Evolutionary conservation across 2,797 vertebrate species (phyloP).

Genomic region (Pseudochirops corinnae): DNA sequence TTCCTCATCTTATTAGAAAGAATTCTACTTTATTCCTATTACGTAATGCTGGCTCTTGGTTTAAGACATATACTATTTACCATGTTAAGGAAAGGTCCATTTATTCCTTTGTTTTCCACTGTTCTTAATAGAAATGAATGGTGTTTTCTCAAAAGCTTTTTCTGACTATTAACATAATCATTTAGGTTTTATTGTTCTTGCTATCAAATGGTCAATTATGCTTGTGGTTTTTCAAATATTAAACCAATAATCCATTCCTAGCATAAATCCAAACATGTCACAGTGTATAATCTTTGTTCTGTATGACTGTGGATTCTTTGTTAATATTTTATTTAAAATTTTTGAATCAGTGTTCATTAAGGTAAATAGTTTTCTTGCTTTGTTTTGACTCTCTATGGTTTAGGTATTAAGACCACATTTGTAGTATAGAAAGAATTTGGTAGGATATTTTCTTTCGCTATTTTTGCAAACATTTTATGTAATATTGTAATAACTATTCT

Average conservation of each 20-base stretch:
- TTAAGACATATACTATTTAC: background rate
- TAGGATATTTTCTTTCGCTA: background rate
- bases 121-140: background rate
- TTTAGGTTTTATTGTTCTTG: background rate
- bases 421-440: background rate
- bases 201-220: background rate
- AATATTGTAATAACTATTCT: no score
- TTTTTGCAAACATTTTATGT: background rate
- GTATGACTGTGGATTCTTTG: background rate
- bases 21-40: background rate
- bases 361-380: background rate
- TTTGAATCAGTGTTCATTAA: background rate
- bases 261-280: background rate
- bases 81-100: background rate
- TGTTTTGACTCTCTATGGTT: background rate
- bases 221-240: background rate
- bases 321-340: background rate
- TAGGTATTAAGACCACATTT: background rate
- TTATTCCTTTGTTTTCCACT: background rate
- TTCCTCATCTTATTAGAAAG: background rate
- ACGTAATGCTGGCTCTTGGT: background rate
- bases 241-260: background rate
- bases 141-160: background rate
- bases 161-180: background rate
- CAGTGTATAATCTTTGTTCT: background rate